Percentiles rank a stretch among this genome's conserved stretches.
These are phyloP conservation scores for Naja naja DNA, from an alignment of 2,113 vertebrate genomes.

Conservation along the genomic window DNA sequence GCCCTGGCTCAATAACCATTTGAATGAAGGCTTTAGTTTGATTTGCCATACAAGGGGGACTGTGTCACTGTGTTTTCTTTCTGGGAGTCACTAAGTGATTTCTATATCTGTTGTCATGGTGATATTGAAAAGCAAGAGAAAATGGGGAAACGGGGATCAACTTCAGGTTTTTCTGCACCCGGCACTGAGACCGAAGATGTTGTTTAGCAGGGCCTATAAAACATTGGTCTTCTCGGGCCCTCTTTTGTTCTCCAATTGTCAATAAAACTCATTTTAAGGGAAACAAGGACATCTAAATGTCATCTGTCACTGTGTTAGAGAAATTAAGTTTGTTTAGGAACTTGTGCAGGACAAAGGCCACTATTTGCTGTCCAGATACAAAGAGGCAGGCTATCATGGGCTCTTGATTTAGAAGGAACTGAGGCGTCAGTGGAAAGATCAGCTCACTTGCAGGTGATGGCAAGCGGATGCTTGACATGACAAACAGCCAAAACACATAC, in stretches of 20 bases:
- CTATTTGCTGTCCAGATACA: constrained; percentile 83
- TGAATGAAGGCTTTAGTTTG: constrained; percentile 89
- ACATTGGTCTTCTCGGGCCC: constrained; percentile 80
- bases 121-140: constrained; percentile 87
- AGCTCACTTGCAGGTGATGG: constrained; percentile 80
- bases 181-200: constrained; percentile 78
- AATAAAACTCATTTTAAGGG: constrained; percentile 89
- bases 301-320: constrained; percentile 87
- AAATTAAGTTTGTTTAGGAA: constrained; percentile 91
- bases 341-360: constrained; percentile 83
- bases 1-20: constrained; percentile 86
- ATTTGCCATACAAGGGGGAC: constrained; percentile 92
- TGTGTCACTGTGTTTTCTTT: constrained; percentile 92
- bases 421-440: constrained; percentile 70
- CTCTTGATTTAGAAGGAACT: constrained; percentile 76
- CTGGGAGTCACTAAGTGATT: constrained; percentile 97
- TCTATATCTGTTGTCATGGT: constrained; percentile 99
- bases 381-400: constrained; percentile 74
- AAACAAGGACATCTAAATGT: constrained; percentile 86
- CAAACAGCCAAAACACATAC: constrained; percentile 52
- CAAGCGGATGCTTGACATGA: constrained; percentile 69
- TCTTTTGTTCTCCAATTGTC: constrained; percentile 87
- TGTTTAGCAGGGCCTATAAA: constrained; percentile 85
- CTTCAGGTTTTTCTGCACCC: constrained; percentile 86
- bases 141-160: constrained; percentile 79